A percentile compares a stretch with the other conserved stretches of the same genome.
Evolutionary conservation across 53 echinoderm and acorn worm species (phyloP).

Genomic region (Mesocentrotus franciscanus): DNA sequence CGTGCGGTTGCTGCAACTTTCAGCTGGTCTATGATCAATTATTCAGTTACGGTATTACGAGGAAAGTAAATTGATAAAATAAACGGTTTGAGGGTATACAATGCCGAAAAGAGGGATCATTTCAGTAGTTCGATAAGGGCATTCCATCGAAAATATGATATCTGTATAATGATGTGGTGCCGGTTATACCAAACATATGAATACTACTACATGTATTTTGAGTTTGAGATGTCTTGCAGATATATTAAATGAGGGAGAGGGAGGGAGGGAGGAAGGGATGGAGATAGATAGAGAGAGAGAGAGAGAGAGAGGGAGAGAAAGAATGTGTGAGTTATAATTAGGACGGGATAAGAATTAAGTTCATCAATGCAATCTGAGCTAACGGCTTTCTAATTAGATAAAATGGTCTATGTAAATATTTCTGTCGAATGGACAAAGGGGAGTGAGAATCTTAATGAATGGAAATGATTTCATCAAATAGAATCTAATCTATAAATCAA

Average conservation of each 20-base stretch:
- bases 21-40: not conserved
- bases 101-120: too few species aligned
- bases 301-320: too few species aligned
- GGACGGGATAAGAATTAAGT: not conserved
- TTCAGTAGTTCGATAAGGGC: too few species aligned
- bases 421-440: not conserved
- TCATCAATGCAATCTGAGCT: not conserved
- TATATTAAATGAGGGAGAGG: too few species aligned
- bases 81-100: not conserved
- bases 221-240: too few species aligned
- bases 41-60: not conserved
- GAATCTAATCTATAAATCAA: not conserved
- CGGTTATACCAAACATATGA: too few species aligned
- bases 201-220: too few species aligned
- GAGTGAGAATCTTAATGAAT: not conserved
- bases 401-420: not conserved
- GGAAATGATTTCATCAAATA: not conserved
- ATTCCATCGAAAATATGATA: too few species aligned
- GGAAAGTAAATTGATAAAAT: not conserved
- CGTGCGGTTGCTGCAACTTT: not conserved
- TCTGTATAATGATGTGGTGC: too few species aligned
- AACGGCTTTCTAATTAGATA: not conserved
- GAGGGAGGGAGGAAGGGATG: not conserved
- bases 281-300: not conserved
- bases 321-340: not conserved